Evolutionary conservation across 2,113 vertebrate genomes (phyloP).

Genomic region (Sorex araneus): DNA sequence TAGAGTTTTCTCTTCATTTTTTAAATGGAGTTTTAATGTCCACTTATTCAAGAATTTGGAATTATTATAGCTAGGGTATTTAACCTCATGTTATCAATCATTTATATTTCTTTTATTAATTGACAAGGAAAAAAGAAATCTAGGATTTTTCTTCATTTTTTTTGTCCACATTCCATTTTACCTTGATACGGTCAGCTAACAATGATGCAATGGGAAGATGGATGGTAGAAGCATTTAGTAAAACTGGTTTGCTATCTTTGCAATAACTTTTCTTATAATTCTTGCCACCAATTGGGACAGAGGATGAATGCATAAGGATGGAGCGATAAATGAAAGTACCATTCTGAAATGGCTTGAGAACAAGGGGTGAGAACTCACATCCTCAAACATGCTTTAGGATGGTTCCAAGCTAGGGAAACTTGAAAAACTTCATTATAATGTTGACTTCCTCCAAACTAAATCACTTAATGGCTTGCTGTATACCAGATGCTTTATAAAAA

Average conservation of each 20-base stretch:
- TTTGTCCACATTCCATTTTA: neutral
- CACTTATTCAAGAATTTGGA: conserved; percentile 75
- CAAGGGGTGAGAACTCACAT: neutral
- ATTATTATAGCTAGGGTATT: conserved; percentile 60
- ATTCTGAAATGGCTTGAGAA: neutral
- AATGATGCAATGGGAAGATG: neutral
- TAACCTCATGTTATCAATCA: conserved; percentile 63
- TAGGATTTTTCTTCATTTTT: conserved; percentile 1
- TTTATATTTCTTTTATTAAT: conserved; percentile 26
- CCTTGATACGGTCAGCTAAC: neutral
- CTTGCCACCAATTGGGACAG: neutral
- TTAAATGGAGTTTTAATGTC: conserved; percentile 60
- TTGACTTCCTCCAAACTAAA: neutral
- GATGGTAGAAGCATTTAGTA: neutral
- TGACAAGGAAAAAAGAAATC: neutral
- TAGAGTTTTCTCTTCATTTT: conserved; percentile 37
- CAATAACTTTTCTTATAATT: neutral
- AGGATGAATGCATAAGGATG: neutral
- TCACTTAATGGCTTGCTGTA: neutral
- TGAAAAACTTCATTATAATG: too few relatives aligned
- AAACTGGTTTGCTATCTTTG: neutral
- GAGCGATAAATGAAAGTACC: neutral
- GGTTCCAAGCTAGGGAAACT: neutral
- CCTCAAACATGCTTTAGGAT: neutral
- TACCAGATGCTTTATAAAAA: neutral